Evolutionary conservation across 2,888 invertebrate genomes (phyloP), one percentile per base, ranked within the genome.

Genomic region (Caenorhabditis becei): DNA sequence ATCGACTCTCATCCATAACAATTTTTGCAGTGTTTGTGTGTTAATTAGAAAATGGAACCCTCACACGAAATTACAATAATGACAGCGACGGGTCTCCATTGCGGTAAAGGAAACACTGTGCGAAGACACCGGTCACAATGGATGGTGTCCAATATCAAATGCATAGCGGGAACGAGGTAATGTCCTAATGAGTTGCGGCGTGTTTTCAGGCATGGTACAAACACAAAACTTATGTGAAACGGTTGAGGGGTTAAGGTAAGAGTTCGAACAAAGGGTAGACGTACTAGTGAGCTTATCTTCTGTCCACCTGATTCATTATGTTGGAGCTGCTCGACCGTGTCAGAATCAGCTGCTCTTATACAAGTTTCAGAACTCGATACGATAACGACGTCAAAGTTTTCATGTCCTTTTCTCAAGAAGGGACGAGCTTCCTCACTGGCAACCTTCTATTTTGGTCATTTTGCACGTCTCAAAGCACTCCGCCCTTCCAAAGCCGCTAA

Each of bases 31-130:
- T 32, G 32, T 18, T 26, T 58, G 58, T 66, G 54, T 20, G 66
- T 79, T 80, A 80, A 80, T 80, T 80, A 80, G 80, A 62, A 80
- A 80, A 80, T 80, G 72, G 80, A 78, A n/a, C n/a, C n/a, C 62
- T 59, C 47, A 24, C 63, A 53, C 61, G 54, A 51, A 74, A 80
- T 74, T 67, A 74, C 74, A 69, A 74, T 80, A 80, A 80, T 80
- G 69, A 80, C 69, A 70, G 74, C 66, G 59, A 37, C 54, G 53
- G 26, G 47, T 53, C 16, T 51, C 49, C 71, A 58, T 78, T 78
- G 78, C 78, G 78, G 78, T 47, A 47, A 47, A 47, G 70, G 56
- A 77, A 77, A 75, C 66, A 66, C 18, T 41, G 41, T 47, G 2
- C 37, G 75, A 77, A 77, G 63, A 75, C 65, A 65, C 65, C 65